Base-by-base conservation (phyloP, 2,888 invertebrate genomes). In the Temnothorax ravouxi region DNA sequence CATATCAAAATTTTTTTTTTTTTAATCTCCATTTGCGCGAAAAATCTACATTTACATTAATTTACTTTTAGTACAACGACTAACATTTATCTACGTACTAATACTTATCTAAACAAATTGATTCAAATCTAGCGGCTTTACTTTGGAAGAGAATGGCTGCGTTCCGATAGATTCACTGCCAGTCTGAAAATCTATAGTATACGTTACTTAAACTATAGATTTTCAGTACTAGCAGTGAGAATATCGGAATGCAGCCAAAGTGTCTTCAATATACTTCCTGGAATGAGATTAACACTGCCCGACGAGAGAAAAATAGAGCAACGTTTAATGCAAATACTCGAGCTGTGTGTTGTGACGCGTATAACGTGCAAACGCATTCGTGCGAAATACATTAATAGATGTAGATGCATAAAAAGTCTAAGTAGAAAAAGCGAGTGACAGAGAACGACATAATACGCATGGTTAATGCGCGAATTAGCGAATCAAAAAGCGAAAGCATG, bases 401-500 rank as follows among this genome's bases (percentile, higher is more conserved):
- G 29, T 25, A 21, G n/a, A 38, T 15, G 52, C 41, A 29, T 21
- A 25, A 15, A 62, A 50, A 64, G 64, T 64, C 38, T 21, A 15
- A 76, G 62, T 50, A 64, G 3, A 64, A 15, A 76, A 15, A 76
- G 11, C 62, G 9, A 50, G 15, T 41, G 11, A 44, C 18, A 29
- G 13, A 29, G 21, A 61, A 44, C n/a, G n/a, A 25, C 2, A 44
- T 59, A 64, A 44, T 59, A 64, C 1, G 47, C 50, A 18, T 25
- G 11, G 8, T 76, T 64, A 64, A 64, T 64, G 41, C 25, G 38
- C n/a, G 56, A 83, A 81, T 74, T 86, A 75, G 81, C 67, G 81
- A 84, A 72, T 80, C 84, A 54, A 66, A 69, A 87, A 87, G 84
- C 86, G 72, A 79, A 84, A 82, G 61, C 87, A 87, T 87, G 85